phyloP scores from a whole-genome alignment of 2,888 invertebrate species.

The Entomobrya proxima region DNA sequence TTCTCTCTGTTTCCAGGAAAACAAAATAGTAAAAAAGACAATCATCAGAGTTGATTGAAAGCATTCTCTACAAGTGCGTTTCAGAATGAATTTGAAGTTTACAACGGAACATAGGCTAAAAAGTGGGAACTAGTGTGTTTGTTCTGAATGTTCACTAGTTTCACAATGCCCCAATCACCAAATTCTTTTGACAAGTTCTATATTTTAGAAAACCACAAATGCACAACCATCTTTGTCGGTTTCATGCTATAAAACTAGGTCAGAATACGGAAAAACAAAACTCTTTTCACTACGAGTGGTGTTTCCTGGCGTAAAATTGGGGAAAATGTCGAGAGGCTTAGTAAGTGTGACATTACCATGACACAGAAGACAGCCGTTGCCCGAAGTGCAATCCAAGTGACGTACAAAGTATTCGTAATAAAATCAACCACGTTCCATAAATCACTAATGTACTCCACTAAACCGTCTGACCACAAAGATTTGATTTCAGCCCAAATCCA shows the following conservation, averaged over 20 bases:
- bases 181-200: not conserved
- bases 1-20: slow-evolving; percentile 78
- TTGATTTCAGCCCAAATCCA: slow-evolving; percentile 95
- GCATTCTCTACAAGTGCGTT: too few relatives aligned
- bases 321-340: not conserved
- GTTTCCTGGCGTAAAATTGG: too few relatives aligned
- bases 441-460: slow-evolving; percentile 90
- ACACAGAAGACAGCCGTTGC: slow-evolving; percentile 80
- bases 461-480: slow-evolving; percentile 92
- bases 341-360: slow-evolving; percentile 53
- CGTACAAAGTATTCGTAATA: slow-evolving; percentile 90
- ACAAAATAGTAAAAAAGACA: not conserved
- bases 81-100: too few relatives aligned
- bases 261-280: not conserved
- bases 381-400: slow-evolving; percentile 84
- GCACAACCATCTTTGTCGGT: too few relatives aligned
- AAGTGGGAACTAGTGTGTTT: too few relatives aligned
- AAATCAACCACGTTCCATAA: slow-evolving; percentile 99
- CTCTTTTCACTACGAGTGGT: too few relatives aligned
- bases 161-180: too few relatives aligned
- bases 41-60: too few relatives aligned
- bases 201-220: too few relatives aligned
- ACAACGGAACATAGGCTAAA: too few relatives aligned
- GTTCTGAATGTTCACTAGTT: too few relatives aligned
- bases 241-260: too few relatives aligned